Conservation (phyloP, 2,797 vertebrate species). For the Hirundo rustica region DNA sequence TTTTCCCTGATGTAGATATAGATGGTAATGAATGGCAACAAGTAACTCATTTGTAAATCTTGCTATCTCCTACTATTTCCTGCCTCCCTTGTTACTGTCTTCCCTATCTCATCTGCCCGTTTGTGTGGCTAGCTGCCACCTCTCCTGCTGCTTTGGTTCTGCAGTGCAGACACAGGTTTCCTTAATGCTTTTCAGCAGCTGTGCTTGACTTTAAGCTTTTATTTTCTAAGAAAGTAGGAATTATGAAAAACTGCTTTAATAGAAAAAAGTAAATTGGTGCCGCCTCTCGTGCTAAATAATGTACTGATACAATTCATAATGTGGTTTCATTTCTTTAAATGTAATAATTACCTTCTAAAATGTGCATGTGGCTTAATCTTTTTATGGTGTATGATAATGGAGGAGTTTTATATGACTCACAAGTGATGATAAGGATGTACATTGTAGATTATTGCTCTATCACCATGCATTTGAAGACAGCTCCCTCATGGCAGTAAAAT, state of each 20-base stretch:
- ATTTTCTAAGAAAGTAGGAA: constrained; percentile 39
- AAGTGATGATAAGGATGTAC: constrained; percentile 13
- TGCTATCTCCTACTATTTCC: neutral
- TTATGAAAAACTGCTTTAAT: constrained; percentile 25
- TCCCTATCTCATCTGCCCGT: neutral
- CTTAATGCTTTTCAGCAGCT: constrained; percentile 45
- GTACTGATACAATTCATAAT: constrained; percentile 12
- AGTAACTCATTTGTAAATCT: neutral
- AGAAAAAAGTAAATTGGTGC: neutral
- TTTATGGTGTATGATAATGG: constrained; percentile 10
- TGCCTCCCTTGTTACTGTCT: neutral
- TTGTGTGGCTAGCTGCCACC: constrained; percentile 2
- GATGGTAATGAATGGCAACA: neutral
- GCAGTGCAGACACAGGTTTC: neutral
- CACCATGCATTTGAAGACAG: neutral
- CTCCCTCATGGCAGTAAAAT: constrained; percentile 21
- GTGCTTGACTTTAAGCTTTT: constrained; percentile 31
- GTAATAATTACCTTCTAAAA: constrained; percentile 45
- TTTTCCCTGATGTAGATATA: neutral
- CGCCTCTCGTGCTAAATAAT: neutral
- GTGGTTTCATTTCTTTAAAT: constrained; percentile 13
- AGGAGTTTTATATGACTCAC: constrained; percentile 25
- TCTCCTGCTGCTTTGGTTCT: neutral
- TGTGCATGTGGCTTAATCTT: constrained; percentile 10
- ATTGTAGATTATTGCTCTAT: constrained; percentile 29